phyloP scores from a whole-genome alignment of 2,113 vertebrate genomes.

The Lagopus leucura region DNA sequence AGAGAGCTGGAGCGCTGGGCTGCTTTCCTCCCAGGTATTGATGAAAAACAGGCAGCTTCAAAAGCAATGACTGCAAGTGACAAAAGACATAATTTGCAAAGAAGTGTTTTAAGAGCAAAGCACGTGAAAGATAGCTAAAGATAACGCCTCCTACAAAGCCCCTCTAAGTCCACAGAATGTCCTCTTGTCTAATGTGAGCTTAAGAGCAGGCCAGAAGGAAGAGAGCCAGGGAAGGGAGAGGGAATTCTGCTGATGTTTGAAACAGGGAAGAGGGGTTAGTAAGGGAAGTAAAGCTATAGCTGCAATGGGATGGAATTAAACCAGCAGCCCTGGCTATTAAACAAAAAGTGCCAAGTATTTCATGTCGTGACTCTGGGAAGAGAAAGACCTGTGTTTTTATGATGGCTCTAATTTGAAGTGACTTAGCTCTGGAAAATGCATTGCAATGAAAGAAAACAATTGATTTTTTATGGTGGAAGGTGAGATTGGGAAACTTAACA shows the following conservation, averaged over 20 bases:
- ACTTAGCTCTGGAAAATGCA: neutral
- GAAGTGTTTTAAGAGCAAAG: neutral
- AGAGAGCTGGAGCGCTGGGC: neutral
- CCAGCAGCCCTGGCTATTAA: neutral
- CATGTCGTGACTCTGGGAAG: neutral
- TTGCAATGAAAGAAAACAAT: neutral
- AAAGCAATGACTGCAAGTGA: neutral
- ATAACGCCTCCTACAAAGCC: neutral
- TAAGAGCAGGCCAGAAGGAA: conserved; percentile 18
- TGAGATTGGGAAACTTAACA: neutral
- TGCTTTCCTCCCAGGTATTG: neutral
- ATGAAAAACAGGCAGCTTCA: neutral
- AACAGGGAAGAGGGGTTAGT: neutral
- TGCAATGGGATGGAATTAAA: neutral
- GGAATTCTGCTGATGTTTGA: neutral
- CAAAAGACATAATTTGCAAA: neutral
- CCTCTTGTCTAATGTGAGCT: neutral
- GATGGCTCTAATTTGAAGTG: neutral
- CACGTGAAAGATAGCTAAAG: neutral
- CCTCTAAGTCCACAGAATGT: neutral
- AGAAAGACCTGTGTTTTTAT: neutral
- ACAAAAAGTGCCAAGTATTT: neutral
- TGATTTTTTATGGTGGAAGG: neutral
- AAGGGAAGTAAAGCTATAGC: neutral
- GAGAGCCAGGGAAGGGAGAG: neutral